Base-by-base conservation (phyloP, 1,140 invertebrate species). In the Ericerus pela region DNA sequence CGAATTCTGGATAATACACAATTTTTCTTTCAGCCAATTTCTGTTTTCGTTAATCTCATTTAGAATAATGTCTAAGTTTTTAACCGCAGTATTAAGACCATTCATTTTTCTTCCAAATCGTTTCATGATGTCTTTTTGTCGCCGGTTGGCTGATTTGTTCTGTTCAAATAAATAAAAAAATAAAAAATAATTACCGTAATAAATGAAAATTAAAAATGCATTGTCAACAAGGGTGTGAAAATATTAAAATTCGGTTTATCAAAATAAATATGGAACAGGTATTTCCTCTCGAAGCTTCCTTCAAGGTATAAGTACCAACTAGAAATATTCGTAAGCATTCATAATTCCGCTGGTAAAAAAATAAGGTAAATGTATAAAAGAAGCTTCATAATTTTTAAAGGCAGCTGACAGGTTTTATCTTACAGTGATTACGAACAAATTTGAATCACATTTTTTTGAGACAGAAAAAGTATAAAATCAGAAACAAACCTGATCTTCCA, bases 21-120 rank as follows among this genome's bases (percentile, higher is more conserved):
- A 79, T 66, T 82, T 84, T 33, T 83, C 77, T 58, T 80, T 77
- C 31, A 90, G 78, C 88, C 88, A 94, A 61, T 81, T 77, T 59
- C 84, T 73, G 56, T 84, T 77, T 60, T 76, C 76, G 52, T 82
- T 80, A 53, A 88, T 80, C 68, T 86, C 82, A 55, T 78, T 75
- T 64, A 80, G 79, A 8, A 29, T 56, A 20, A 31, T 31, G 58
- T 85, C 82, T 58, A 88, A 82, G 29, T 82, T 84, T 66, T 87
- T 87, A 57, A 81, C 78, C 1, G 84, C 84, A 59, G 79, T 81
- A 61, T 88, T 82, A 30, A 89, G 66, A 53, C 88, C 78, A 68
- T 89, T 83, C 2, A 80, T 70, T 67, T 90, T 91, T 36, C 88
- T 76, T 63, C 86, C 80, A 24, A 91, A 77, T 54, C 88, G 78